phyloP scores from a whole-genome alignment of 2,888 invertebrate species.

The Lypha dubia region DNA sequence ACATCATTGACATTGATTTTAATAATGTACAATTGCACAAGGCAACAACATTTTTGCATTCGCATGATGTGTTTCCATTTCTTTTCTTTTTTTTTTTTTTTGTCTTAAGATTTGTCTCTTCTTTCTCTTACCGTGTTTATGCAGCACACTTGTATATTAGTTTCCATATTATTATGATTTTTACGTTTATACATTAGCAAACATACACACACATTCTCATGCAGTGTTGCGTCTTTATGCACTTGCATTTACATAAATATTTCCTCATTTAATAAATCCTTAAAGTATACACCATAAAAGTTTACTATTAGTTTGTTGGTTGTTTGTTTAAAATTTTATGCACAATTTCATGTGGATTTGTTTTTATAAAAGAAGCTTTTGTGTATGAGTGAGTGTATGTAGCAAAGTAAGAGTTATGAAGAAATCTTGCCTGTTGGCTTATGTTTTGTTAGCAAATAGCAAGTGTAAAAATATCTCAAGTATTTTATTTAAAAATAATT shows the following conservation, averaged over 20 bases:
- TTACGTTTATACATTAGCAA: neutral
- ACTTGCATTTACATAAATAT: conserved; percentile 18
- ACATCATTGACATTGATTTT: conserved; percentile 61
- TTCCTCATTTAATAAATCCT: conserved; percentile 50
- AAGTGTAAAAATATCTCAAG: conserved; percentile 24
- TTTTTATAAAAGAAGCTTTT: too few species aligned
- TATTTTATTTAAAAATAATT: conserved; percentile 7
- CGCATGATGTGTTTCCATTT: neutral
- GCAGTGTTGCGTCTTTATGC: neutral
- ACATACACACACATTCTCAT: neutral
- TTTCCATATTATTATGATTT: conserved; percentile 5
- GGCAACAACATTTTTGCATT: conserved; percentile 33
- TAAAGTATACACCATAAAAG: conserved; percentile 30
- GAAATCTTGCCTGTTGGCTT: conserved; percentile 14
- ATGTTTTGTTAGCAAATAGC: conserved; percentile 21
- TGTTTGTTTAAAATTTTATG: conserved; percentile 19
- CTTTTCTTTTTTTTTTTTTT: too few species aligned
- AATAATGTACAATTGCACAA: conserved; percentile 62
- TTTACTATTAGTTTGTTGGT: neutral
- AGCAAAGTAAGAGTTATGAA: conserved; percentile 24
- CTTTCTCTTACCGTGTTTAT: neutral
- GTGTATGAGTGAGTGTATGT: neutral
- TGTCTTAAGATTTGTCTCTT: conserved; percentile 1
- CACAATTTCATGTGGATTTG: conserved; percentile 14
- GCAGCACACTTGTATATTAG: conserved; percentile 4